Evolutionary conservation across 1,140 invertebrate genomes (phyloP), one percentile per base, ranked within the genome.

Genomic region (Scaptomyza graminum): DNA sequence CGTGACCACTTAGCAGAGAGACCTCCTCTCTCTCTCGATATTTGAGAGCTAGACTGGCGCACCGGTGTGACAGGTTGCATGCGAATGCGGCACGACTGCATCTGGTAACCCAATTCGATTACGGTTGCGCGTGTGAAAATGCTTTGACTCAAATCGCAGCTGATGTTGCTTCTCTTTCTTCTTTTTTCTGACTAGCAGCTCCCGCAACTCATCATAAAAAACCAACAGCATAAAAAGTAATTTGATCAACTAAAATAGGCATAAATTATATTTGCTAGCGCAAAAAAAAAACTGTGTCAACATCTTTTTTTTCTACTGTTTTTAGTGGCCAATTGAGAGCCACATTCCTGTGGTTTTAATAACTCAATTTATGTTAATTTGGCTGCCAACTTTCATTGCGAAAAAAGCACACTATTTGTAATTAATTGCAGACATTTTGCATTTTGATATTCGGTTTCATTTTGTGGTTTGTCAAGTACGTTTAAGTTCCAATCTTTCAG

Each of bases 61-160:
- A 74, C 65, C 73, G 82, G 57, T 88, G 71, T 73, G 82, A 88
- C 82, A 87, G 82, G 82, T 87, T 87, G 82, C 72, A 84, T 79
- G 81, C 81, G 74, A 85, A 85, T 87, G 81, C 82, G 79, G 81
- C 84, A 88, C 84, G 83, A 87, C 68, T 87, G 83, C 83, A 75
- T 75, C 82, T 88, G 82, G 72, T 88, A 87, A 87, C 83, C 83
- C 83, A 87, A 83, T 87, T 87, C 84, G 83, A 88, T 82, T 87
- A 88, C 81, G 46, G 54, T 31, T 55, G 61, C 78, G 82, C 82
- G 82, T 88, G 83, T 88, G 84, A 87, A 87, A 79, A 87, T 76
- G 61, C 46, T 71, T 60, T 62, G 59, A 51, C 25, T 62, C 41
- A 59, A 52, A 44, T 39, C 54, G 44, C 47, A 49, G 52, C 22